Base-by-base conservation (phyloP, 2,797 vertebrate genomes). In the Brotula barbata region DNA sequence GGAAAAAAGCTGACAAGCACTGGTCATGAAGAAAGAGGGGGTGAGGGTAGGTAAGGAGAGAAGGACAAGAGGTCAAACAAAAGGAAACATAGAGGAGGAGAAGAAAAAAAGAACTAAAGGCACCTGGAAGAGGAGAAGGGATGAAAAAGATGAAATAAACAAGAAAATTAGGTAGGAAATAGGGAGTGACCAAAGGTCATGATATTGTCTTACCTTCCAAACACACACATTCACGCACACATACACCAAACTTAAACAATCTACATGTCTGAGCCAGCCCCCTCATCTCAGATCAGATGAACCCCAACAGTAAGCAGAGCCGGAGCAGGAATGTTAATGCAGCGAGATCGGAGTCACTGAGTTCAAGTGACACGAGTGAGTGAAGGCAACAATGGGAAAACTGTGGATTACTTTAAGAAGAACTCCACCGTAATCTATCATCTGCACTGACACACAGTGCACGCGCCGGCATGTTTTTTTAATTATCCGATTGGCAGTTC, bases 221-320 rank as follows among this genome's bases (percentile, higher is more conserved):
- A 42, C 9, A 31, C 33, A 6, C 58, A 43, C 52, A 53, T 42
- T 55, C 10, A 45, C 43, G 54, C n/a, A 70, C 11, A 52, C 58
- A 54, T n/a, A n/a, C n/a, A n/a, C n/a, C n/a, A n/a, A n/a, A n/a
- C n/a, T 11, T 33, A 6, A 2, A 33, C 31, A 23, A 16, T 36
- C 52, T 22, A 76, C 65, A 39, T 58, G 78, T 62, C 63, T 55
- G 69, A 73, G 66, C 83, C 57, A 11, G 68, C 33, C 28, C 16
- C 36, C 19, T 23, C n/a, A n/a, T 16, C 40, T 62, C 10, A 21
- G 68, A 19, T 19, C 40, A 70, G 3, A 41, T 44, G 59, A 50
- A 49, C 31, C 39, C 61, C 48, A 65, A 44, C 40, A 48, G 22
- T 25, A 2, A 57, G 42, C 55, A 64, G 34, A 40, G 52, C 60